Conservation (phyloP, 2,888 invertebrate genomes). For the Ethmia dodecea region DNA sequence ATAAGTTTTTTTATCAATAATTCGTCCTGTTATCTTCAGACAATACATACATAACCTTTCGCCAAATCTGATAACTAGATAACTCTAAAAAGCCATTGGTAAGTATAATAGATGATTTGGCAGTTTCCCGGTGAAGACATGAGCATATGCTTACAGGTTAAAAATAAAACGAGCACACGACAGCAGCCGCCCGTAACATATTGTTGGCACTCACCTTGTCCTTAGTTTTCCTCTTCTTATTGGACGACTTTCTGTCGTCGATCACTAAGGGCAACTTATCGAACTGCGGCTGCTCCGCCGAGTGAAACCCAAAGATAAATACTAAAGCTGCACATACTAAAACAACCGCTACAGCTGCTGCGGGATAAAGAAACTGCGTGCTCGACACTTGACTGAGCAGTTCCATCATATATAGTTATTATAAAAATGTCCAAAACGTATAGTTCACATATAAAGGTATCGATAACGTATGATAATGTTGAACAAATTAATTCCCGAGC, state of each 20-base stretch:
- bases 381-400: conserved; percentile 76
- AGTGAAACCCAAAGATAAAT: conserved; percentile 88
- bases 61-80: too few species aligned
- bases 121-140: conserved; percentile 35
- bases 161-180: conserved; percentile 70
- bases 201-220: conserved; percentile 79
- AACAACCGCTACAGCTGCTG: conserved; percentile 80
- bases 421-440: conserved; percentile 44
- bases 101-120: conserved; percentile 13
- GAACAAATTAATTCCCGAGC: conserved; percentile 68
- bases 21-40: too few species aligned
- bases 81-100: too few species aligned
- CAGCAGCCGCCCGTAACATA: conserved; percentile 36
- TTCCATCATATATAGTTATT: conserved; percentile 73
- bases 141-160: conserved; percentile 65
- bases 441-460: conserved; percentile 65
- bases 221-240: conserved; percentile 83
- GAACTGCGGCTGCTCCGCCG: conserved; percentile 88
- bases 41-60: too few species aligned
- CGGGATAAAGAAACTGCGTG: conserved; percentile 75
- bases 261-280: conserved; percentile 81
- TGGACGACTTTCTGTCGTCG: conserved; percentile 82
- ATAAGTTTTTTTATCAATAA: too few species aligned
- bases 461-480: conserved; percentile 68
- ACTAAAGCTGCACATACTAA: conserved; percentile 85